Conservation (phyloP, 1,140 invertebrate genomes). For the Monochamus saltuarius region DNA sequence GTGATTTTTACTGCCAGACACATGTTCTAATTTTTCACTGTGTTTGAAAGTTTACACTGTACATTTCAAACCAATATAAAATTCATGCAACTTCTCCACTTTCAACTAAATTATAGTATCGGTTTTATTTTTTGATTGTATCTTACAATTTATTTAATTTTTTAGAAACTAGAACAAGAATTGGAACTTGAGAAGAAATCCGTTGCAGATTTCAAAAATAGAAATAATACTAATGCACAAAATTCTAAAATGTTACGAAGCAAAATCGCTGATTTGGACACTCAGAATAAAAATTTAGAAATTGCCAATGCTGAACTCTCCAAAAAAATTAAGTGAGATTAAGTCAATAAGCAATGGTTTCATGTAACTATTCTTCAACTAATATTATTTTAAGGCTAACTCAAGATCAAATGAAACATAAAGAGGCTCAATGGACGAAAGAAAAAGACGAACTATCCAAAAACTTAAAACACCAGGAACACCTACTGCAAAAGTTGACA, state of each 20-base stretch:
- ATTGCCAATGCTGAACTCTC: constrained; percentile 30
- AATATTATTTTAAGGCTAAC: constrained; percentile 26
- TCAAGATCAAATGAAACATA: constrained; percentile 39
- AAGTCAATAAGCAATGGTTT: not conserved
- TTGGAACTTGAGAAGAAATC: constrained; percentile 40
- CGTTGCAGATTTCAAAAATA: constrained; percentile 29
- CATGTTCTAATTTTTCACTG: too few relatives aligned
- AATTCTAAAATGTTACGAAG: constrained; percentile 31
- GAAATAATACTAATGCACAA: constrained; percentile 24
- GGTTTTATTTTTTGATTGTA: too few relatives aligned
- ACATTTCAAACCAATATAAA: too few relatives aligned
- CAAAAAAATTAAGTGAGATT: constrained; percentile 34
- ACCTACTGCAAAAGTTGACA: constrained; percentile 42
- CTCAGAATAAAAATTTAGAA: constrained; percentile 31
- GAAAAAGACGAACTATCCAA: constrained; percentile 45
- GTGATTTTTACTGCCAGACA: too few relatives aligned
- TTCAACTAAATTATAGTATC: not conserved
- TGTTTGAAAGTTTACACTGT: too few relatives aligned
- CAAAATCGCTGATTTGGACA: constrained; percentile 38
- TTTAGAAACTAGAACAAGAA: constrained; percentile 42
- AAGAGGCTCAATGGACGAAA: constrained; percentile 36
- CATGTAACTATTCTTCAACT: not conserved
- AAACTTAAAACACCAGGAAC: constrained; percentile 40
- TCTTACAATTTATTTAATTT: constrained; percentile 9
- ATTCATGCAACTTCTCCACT: too few relatives aligned